Evolutionary conservation across 1,140 invertebrate species (phyloP), one percentile per base, ranked within the genome.

Genomic region (Neodiprion fabricii): DNA sequence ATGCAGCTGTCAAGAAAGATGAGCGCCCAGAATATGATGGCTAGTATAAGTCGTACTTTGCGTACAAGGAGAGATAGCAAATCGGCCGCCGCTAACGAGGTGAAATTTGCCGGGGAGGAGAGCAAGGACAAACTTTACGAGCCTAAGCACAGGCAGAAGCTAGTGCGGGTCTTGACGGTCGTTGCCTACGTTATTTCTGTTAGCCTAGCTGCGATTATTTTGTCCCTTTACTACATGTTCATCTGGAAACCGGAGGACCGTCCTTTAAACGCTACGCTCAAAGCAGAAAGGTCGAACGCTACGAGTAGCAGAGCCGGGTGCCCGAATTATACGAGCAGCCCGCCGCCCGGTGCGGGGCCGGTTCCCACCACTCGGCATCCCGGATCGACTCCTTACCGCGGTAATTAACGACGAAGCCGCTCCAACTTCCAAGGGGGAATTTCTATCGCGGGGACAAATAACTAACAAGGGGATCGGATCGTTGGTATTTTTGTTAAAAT

Each of bases 161-260:
- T 94, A 79, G 90, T 99, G 50, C 92, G 97, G n/a, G 94, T 99
- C 71, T 90, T 98, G 74, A 99, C 97, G 1, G 97, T 99, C 49
- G 91, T 98, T 75, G 96, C 97, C 9, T 99, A 99, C 88, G 93
- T 99, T 71, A 93, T 99, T 82, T 96, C 96, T 78, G 97, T 99
- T 74, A 99, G 97, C 12, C 89, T 98, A 76, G 97, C 96, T 0
- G 97, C 97, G 7, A 97, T 99, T 77, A 95, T 98, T 85, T 91
- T 99, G 40, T 98, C 96, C 0, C 90, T 98, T 11, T 99, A 99
- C 89, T 99, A 99, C 89, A 94, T 97, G 76, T 96, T 98, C 85
- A 92, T 99, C 76, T 99, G 97, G 97, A 93, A 97, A 85, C 96
- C 96, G 0, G 91, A 91, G 70, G 83, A 87, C 73, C 78, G 78